Conservation (phyloP, 2,888 invertebrate species). For the Cosmorhoe ocellata region DNA sequence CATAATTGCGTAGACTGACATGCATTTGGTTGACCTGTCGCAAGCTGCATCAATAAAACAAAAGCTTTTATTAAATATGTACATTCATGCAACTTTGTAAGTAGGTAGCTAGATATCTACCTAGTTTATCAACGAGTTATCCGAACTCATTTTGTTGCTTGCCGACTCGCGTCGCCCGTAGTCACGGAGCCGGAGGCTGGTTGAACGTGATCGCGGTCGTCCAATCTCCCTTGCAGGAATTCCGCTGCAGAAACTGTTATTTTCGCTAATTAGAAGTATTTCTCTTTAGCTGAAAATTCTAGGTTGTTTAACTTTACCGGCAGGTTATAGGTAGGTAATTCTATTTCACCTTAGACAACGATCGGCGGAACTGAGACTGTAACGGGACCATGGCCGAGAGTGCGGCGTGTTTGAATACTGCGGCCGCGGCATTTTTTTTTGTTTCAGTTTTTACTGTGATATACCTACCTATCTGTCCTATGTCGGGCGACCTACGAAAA, state of each 20-base stretch:
- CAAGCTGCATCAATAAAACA: conserved; percentile 3
- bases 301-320: conserved; percentile 13
- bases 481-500: too few species aligned
- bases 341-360: conserved; percentile 31
- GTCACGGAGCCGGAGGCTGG: conserved; percentile 49
- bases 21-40: too few species aligned
- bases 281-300: conserved; percentile 26
- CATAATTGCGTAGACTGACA: too few species aligned
- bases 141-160: conserved; percentile 14
- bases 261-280: conserved; percentile 39
- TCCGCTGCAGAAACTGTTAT: conserved; percentile 39
- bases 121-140: conserved; percentile 3
- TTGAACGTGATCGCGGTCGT: conserved; percentile 56
- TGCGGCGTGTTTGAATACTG: conserved; percentile 38
- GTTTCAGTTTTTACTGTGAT: conserved; percentile 6
- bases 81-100: conserved; percentile 11
- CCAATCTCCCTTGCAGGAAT: conserved; percentile 44
- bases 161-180: conserved; percentile 30
- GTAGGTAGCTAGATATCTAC: not conserved
- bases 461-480: too few species aligned
- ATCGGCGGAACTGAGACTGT: conserved; percentile 38
- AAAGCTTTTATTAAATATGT: too few species aligned
- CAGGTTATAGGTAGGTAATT: conserved; percentile 7
- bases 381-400: conserved; percentile 49
- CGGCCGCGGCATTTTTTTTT: conserved; percentile 21